These are phyloP conservation scores for Sarcophaga subvicina DNA, from an alignment of 2,888 invertebrate genomes.

Conservation along the genomic window DNA sequence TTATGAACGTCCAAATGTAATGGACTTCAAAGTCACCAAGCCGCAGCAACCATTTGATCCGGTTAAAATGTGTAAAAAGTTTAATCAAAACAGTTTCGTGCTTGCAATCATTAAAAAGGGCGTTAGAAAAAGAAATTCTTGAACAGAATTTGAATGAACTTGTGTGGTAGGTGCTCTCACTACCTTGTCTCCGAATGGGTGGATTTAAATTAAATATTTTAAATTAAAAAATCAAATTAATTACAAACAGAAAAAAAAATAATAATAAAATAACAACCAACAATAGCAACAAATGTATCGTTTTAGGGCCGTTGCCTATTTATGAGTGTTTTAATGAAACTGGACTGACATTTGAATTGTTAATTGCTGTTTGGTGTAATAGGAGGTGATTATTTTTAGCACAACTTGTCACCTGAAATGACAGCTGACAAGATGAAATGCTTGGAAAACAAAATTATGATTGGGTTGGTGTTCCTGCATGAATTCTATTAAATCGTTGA, in stretches of 20 bases:
- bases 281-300: background rate
- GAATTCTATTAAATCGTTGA: background rate
- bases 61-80: constrained; percentile 40
- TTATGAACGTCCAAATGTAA: too few species aligned
- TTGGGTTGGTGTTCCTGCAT: background rate
- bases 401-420: background rate
- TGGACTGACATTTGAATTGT: background rate
- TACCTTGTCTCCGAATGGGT: constrained; percentile 33
- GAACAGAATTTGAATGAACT: too few species aligned
- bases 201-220: constrained; percentile 43
- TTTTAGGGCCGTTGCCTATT: background rate
- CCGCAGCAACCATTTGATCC: constrained; percentile 21
- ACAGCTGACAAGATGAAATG: background rate
- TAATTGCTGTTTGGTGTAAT: background rate
- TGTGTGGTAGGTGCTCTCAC: too few species aligned
- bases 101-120: constrained; percentile 61
- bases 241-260: too few species aligned
- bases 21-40: constrained; percentile 54
- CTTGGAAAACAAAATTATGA: background rate
- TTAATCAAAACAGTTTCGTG: constrained; percentile 23
- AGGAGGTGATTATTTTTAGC: background rate
- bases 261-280: background rate
- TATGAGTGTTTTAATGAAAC: background rate
- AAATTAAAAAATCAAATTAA: background rate
- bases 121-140: constrained; percentile 39